Evolutionary conservation across 2,113 vertebrate species (phyloP).

Genomic region (Forbesichthys agassizii): DNA sequence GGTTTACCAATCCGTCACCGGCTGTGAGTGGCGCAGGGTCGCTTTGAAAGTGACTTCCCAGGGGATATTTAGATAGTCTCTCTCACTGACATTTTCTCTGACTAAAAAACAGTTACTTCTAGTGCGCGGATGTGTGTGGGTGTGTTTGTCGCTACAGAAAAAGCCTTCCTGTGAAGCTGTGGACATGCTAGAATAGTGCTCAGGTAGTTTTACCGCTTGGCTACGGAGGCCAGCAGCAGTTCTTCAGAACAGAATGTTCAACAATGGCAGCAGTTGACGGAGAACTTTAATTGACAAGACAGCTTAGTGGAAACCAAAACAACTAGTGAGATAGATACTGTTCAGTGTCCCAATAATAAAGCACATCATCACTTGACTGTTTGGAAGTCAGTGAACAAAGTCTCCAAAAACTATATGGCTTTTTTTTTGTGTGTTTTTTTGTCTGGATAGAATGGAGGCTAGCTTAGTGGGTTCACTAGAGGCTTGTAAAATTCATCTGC

Average conservation of each 20-base stretch:
- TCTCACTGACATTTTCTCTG: constrained; percentile 1
- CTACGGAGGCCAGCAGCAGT: constrained; percentile 11
- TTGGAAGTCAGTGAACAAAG: background rate
- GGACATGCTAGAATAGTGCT: background rate
- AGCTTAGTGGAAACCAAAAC: background rate
- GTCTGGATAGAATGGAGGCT: too few relatives aligned
- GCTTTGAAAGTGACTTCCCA: constrained; percentile 41
- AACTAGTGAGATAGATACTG: background rate
- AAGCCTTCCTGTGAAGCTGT: background rate
- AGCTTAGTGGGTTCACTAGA: too few relatives aligned
- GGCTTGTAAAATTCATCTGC: too few relatives aligned
- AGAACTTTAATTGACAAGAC: background rate
- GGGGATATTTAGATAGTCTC: background rate
- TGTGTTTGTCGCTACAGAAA: background rate
- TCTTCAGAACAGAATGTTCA: background rate
- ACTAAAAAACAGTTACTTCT: background rate
- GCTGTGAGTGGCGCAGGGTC: constrained; percentile 27
- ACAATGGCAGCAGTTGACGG: background rate
- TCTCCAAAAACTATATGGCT: too few relatives aligned
- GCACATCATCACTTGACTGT: background rate
- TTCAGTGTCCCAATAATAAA: background rate
- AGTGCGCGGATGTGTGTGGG: constrained; percentile 1
- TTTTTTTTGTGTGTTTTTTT: too few relatives aligned
- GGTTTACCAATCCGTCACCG: constrained; percentile 29
- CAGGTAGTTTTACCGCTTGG: background rate